Evolutionary conservation across 2,113 vertebrate genomes (phyloP).

Genomic region (Psettodes erumei): DNA sequence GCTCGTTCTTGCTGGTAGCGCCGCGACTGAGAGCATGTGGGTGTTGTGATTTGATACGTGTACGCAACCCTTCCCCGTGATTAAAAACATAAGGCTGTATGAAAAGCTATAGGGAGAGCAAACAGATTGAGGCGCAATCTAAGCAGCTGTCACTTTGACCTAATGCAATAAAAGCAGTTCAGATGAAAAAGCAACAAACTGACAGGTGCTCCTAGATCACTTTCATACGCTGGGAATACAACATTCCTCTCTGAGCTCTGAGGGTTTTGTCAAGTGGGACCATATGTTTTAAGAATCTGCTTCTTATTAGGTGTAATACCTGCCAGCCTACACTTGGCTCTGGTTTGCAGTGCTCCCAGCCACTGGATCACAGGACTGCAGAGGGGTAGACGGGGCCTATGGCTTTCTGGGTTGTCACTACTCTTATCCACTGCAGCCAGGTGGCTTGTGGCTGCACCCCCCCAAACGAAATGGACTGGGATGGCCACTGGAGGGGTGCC

Average conservation of each 20-base stretch:
- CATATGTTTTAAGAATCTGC: slow-evolving; percentile 77
- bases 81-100: slow-evolving; percentile 58
- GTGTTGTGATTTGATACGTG: slow-evolving; percentile 37
- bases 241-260: slow-evolving; percentile 71
- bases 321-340: slow-evolving; percentile 64
- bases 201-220: slow-evolving; percentile 73
- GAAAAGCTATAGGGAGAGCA: slow-evolving; percentile 41
- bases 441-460: slow-evolving; percentile 14
- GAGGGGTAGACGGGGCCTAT: slow-evolving; percentile 17
- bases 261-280: slow-evolving; percentile 71
- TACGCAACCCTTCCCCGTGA: slow-evolving; percentile 5
- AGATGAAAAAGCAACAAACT: slow-evolving; percentile 74
- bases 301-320: slow-evolving; percentile 73
- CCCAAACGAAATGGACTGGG: slow-evolving; percentile 1
- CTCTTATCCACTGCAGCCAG: slow-evolving; percentile 3
- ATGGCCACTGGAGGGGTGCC: slow-evolving; percentile 28
- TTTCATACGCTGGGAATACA: slow-evolving; percentile 66
- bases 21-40: slow-evolving; percentile 17
- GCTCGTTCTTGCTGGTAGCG: not conserved
- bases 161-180: slow-evolving; percentile 68
- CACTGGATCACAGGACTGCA: slow-evolving; percentile 31
- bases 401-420: not conserved
- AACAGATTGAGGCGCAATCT: slow-evolving; percentile 36
- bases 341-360: slow-evolving; percentile 52
- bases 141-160: slow-evolving; percentile 56